Conservation (phyloP, 1,140 invertebrate species). For the Dinothrombium tinctorium region DNA sequence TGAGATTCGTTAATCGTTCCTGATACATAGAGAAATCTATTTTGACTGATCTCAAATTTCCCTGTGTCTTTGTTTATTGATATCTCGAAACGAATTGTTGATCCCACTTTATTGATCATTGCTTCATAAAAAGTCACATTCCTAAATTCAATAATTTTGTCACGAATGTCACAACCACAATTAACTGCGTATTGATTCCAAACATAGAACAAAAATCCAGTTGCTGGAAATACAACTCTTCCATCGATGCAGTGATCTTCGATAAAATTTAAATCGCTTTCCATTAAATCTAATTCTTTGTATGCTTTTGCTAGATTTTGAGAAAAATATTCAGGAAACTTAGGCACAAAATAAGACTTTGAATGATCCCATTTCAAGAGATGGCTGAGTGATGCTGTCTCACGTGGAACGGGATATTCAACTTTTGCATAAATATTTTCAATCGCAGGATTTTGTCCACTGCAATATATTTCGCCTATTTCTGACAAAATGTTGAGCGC, state of each 20-base stretch:
- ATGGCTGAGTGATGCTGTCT: slow-evolving; percentile 27
- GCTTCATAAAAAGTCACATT: slow-evolving; percentile 28
- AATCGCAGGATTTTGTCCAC: slow-evolving; percentile 24
- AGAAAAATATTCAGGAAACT: slow-evolving; percentile 13
- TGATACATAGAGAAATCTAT: no score
- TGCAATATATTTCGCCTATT: slow-evolving; percentile 24
- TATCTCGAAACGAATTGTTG: slow-evolving; percentile 43
- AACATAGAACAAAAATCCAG: slow-evolving; percentile 26
- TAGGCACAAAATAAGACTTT: slow-evolving; percentile 12
- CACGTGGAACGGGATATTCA: slow-evolving; percentile 24
- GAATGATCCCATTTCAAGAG: slow-evolving; percentile 29
- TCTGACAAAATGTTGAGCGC: slow-evolving; percentile 12
- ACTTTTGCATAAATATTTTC: slow-evolving; percentile 20
- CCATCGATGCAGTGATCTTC: slow-evolving; percentile 30
- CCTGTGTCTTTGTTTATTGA: slow-evolving; percentile 66
- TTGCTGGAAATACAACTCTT: slow-evolving; percentile 29
- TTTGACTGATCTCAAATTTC: slow-evolving; percentile 78
- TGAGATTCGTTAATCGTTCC: slow-evolving; percentile 5
- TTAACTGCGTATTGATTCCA: slow-evolving; percentile 15
- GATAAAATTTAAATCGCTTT: slow-evolving; percentile 10
- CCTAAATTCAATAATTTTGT: slow-evolving; percentile 23
- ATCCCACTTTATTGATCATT: slow-evolving; percentile 26
- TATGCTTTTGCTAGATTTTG: slow-evolving; percentile 4
- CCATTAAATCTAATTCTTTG: slow-evolving; percentile 17
- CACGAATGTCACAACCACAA: slow-evolving; percentile 22